Conservation (phyloP, 2,797 vertebrate genomes). For the Myotis planiceps region DNA sequence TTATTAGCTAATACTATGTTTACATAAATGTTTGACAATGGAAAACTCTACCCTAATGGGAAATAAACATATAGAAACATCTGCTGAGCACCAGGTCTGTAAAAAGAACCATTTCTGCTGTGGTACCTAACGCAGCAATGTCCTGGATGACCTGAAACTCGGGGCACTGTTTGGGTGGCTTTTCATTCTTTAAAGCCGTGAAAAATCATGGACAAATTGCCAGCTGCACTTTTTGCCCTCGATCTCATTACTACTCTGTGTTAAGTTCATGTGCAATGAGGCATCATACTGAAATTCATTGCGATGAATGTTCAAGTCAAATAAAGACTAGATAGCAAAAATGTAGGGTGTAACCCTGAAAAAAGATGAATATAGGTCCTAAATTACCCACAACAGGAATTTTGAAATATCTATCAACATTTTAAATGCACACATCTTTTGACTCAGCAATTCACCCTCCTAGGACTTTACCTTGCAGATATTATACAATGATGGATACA, state of each 20-base stretch:
- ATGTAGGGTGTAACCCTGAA: constrained; percentile 33
- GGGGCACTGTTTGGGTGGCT: constrained; percentile 61
- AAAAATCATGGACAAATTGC: constrained; percentile 69
- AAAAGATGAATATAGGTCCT: constrained; percentile 20
- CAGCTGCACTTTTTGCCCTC: constrained; percentile 67
- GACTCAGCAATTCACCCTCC: not conserved
- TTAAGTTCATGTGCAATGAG: constrained; percentile 52
- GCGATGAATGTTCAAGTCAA: constrained; percentile 41
- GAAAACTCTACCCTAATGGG: constrained; percentile 48
- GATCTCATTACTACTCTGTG: constrained; percentile 52
- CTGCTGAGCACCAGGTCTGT: constrained; percentile 50
- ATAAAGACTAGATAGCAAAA: constrained; percentile 72
- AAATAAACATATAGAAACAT: constrained; percentile 61
- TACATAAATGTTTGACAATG: constrained; percentile 57
- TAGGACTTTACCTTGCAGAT: not conserved
- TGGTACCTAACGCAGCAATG: constrained; percentile 4
- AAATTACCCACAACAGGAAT: not conserved
- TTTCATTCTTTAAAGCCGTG: constrained; percentile 58
- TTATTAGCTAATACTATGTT: constrained; percentile 73
- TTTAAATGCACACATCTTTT: constrained; percentile 45
- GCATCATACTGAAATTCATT: constrained; percentile 25
- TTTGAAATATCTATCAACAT: constrained; percentile 42
- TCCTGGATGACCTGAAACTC: constrained; percentile 48
- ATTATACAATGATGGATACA: not conserved
- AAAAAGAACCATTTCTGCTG: constrained; percentile 59